These are phyloP conservation scores for Alligator mississippiensis DNA, from an alignment of 2,113 vertebrate genomes.

Conservation along the genomic window DNA sequence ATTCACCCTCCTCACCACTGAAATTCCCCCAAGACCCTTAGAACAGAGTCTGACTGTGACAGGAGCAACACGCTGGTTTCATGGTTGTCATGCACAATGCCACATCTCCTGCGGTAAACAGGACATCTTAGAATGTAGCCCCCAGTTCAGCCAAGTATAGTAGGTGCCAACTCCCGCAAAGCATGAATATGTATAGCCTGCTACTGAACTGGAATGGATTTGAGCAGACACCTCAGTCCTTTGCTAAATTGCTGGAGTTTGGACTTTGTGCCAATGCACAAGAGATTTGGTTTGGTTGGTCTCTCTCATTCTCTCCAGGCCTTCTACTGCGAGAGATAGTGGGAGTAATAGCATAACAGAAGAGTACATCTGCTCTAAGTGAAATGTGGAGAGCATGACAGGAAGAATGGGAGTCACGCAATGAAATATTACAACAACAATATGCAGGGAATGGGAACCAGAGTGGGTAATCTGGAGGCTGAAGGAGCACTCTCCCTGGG, in stretches of 20 bases:
- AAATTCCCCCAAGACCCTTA: too few relatives aligned
- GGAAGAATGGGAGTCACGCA: neutral
- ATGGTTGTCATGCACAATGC: neutral
- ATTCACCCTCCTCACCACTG: too few relatives aligned
- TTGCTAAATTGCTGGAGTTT: too few relatives aligned
- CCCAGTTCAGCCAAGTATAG: too few relatives aligned
- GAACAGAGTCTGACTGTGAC: neutral
- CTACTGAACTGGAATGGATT: too few relatives aligned
- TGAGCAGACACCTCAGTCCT: too few relatives aligned
- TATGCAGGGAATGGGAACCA: neutral
- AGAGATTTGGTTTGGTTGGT: too few relatives aligned
- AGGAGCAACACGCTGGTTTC: neutral
- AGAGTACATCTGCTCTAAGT: neutral
- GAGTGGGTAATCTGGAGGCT: neutral
- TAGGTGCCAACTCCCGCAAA: too few relatives aligned
- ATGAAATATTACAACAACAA: neutral
- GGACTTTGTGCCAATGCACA: too few relatives aligned
- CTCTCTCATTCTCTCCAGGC: neutral
- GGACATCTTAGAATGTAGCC: too few relatives aligned
- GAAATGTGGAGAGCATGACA: neutral
- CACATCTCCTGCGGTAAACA: too few relatives aligned
- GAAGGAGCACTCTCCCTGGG: neutral
- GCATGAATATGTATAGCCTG: too few relatives aligned
- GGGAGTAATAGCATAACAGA: neutral
- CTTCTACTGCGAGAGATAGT: neutral